Base-by-base conservation (phyloP, 2,797 vertebrate genomes). In the Rhyacichthys aspro region DNA sequence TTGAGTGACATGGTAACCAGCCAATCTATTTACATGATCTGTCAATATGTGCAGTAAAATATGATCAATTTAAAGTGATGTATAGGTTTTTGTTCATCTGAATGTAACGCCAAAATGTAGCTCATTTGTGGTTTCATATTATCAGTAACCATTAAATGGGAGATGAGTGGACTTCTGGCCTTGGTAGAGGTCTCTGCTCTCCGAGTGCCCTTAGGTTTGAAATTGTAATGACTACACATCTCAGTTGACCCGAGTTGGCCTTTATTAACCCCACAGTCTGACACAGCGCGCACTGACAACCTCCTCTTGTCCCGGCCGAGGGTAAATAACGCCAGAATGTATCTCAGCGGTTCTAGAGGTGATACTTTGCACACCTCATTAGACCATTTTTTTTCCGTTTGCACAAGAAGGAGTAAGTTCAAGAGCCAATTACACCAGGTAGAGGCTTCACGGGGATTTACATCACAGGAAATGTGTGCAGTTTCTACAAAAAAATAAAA, bases 341-440 rank as follows among this genome's bases (percentile, higher is more conserved):
- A 16, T 48, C 15, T 55, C 42, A 19, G 8, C n/a, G 9, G 44
- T 59, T 50, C 3, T 45, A 65, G 42, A 58, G 55, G 55, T 62
- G 32, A 45, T 34, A 46, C 50, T 70, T 43, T 43, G 9, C 3
- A 17, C 50, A 69, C 50, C 46, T 63, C 55, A 68, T 65, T 69
- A 61, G 33, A 54, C 58, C 52, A 32, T 43, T 70, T 67, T 11
- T 37, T 70, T 55, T 67, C 55, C 55, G 58, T 59, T 37, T 46
- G 41, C 59, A 58, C 23, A 63, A 57, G 39, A 52, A 63, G 19
- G 36, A 56, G 48, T 45, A 12, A 33, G 9, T 59, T 71, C 41
- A 62, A 71, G 66, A 76, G 68, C 46, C 61, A 76, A 76, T 79
- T 76, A 79, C n/a, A n/a, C n/a, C n/a, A n/a, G n/a, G n/a, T n/a